Conservation (phyloP, 2,797 vertebrate genomes). For the Rhinella marina region DNA sequence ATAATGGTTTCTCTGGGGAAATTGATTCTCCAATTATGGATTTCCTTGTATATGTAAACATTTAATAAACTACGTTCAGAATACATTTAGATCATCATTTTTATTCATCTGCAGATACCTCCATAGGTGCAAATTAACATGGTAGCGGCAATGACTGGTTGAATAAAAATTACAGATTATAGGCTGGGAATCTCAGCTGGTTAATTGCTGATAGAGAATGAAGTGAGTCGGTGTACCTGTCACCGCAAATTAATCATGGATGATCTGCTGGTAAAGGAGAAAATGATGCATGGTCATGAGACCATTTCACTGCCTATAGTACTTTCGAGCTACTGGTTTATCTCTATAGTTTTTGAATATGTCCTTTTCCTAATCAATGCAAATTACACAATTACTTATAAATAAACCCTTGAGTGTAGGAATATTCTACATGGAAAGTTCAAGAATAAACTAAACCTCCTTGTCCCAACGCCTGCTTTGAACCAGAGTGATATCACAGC, state of each 20-base stretch:
- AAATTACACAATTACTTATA: no score
- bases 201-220: background rate
- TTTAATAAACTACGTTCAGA: constrained; percentile 32
- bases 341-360: background rate
- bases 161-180: background rate
- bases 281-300: background rate
- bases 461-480: no score
- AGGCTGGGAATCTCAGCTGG: background rate
- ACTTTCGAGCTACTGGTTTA: background rate
- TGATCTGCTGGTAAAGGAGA: background rate
- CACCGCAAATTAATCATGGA: background rate
- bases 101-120: background rate
- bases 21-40: constrained; percentile 47
- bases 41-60: constrained; percentile 49
- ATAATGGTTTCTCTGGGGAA: constrained; percentile 44
- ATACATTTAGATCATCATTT: constrained; percentile 23
- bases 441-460: no score
- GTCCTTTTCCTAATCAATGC: no score
- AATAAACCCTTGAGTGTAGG: no score
- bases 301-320: background rate
- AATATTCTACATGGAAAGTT: no score
- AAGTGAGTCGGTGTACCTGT: background rate
- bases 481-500: no score
- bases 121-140: background rate
- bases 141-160: background rate